Evolutionary conservation across 2,888 invertebrate genomes (phyloP), one percentile per base, ranked within the genome.

Genomic region (Pollenia angustigena): DNA sequence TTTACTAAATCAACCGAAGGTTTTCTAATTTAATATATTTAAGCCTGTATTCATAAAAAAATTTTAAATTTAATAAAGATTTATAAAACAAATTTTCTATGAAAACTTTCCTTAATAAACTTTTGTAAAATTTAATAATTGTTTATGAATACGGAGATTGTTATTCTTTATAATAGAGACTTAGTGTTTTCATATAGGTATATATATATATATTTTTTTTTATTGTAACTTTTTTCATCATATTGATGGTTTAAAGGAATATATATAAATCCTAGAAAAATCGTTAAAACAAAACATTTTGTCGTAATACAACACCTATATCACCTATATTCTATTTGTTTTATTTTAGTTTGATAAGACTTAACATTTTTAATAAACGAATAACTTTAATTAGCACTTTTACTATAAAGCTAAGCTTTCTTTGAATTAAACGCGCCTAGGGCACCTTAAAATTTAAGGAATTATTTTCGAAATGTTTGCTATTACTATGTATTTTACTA

Each of bases 171-270:
- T 32, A 32, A 32, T 32, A 32, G 32, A 32, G 32, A 32, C 32
- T 32, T 32, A 6, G 4, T 6, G 32, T 32, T 32, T 32, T 32
- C 32, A 32, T 32, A 32, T 32, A 32, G 32, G 32, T 32, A 32
- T 32, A 6, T 32, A 32, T 6, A 6, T 32, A 32, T 32, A 32
- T 32, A 32, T 32, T 32, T 32, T 48, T 69, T 58, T 46, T 72
- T 72, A 9, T 48, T 62, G 50, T 50, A 66, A 50, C 32, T 16
- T 48, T 56, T 50, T 81, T 76, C 74, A 85, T 85, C 85, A 85
- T 79, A 85, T 85, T 85, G 81, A 85, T 85, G 85, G 48, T 52
- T 68, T 85, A 48, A 81, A 81, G 76, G 11, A 69, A 56, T 66
- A 71, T 75, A 52, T 76, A 2, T 62, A 74, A 72, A 64, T 40